Conservation (phyloP, 2,797 vertebrate species). For the Microctenopoma lineatum region DNA sequence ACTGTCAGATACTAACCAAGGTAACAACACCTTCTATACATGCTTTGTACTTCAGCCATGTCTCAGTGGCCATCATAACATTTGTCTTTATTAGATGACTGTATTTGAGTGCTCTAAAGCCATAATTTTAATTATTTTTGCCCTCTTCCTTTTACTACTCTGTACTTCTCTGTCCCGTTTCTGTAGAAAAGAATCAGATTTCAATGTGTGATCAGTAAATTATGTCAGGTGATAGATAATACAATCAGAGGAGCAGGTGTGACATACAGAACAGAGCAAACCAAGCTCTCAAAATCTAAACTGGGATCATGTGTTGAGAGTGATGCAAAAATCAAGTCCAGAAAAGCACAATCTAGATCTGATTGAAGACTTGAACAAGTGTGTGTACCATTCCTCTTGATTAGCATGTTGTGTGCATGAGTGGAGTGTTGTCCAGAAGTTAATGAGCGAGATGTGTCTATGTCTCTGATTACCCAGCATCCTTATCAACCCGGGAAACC, state of each 20-base stretch:
- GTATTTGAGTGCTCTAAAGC: constrained; percentile 65
- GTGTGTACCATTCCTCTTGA: constrained; percentile 90
- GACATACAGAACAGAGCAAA: constrained; percentile 14
- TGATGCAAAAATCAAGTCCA: constrained; percentile 15
- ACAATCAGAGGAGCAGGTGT: constrained; percentile 37
- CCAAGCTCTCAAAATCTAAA: not conserved
- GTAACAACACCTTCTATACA: constrained; percentile 54
- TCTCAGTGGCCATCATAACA: constrained; percentile 66
- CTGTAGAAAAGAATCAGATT: constrained; percentile 72
- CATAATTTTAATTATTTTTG: constrained; percentile 74
- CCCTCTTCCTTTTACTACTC: constrained; percentile 48
- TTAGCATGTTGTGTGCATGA: constrained; percentile 79
- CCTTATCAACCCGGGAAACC: constrained; percentile 99
- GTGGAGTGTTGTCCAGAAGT: not conserved
- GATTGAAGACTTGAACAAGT: constrained; percentile 53
- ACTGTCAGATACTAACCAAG: constrained; percentile 73
- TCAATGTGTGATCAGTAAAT: constrained; percentile 67
- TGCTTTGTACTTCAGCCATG: constrained; percentile 55
- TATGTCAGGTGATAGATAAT: constrained; percentile 68
- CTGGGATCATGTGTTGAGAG: constrained; percentile 20
- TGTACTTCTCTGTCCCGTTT: constrained; percentile 55
- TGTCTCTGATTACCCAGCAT: constrained; percentile 89
- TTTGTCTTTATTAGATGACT: constrained; percentile 67
- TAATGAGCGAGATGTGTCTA: constrained; percentile 67
- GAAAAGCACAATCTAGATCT: constrained; percentile 41